Evolutionary conservation across 2,113 vertebrate species (phyloP).

Genomic region (Pyxicephalus adspersus): DNA sequence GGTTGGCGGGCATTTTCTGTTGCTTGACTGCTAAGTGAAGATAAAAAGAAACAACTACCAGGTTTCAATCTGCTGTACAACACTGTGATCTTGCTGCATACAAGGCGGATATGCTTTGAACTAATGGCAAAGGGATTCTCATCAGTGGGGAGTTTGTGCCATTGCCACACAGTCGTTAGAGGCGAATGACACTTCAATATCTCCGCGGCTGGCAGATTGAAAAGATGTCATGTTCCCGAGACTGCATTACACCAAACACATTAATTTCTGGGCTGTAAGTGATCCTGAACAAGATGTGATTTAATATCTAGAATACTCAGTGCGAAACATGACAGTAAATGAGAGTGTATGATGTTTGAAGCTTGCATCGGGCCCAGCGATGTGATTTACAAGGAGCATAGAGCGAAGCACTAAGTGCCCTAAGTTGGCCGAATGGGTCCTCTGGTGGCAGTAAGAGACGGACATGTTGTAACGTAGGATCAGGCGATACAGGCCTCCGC

Average conservation of each 20-base stretch:
- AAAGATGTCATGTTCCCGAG: not conserved
- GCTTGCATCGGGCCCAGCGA: not conserved
- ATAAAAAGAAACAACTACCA: too few species aligned
- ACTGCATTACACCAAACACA: not conserved
- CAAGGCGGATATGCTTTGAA: too few species aligned
- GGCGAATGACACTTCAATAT: constrained; percentile 3
- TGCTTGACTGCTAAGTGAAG: too few species aligned
- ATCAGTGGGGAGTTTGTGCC: too few species aligned
- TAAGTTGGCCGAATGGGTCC: constrained; percentile 53
- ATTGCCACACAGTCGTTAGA: not conserved
- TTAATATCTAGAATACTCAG: not conserved
- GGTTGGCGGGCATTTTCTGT: too few species aligned
- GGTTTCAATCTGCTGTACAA: too few species aligned
- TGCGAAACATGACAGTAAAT: not conserved
- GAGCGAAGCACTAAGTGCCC: constrained; percentile 26
- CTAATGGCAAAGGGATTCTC: too few species aligned
- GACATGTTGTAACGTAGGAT: constrained; percentile 37
- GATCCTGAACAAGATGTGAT: constrained; percentile 7
- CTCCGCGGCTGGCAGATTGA: not conserved
- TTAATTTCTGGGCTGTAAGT: not conserved
- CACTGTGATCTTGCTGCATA: too few species aligned
- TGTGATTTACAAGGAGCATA: not conserved
- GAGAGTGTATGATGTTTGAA: not conserved
- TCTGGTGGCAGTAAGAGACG: constrained; percentile 61
- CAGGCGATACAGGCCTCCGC: constrained; percentile 48